Conservation (phyloP, 2,113 vertebrate species). For the Megaleporinus macrocephalus region DNA sequence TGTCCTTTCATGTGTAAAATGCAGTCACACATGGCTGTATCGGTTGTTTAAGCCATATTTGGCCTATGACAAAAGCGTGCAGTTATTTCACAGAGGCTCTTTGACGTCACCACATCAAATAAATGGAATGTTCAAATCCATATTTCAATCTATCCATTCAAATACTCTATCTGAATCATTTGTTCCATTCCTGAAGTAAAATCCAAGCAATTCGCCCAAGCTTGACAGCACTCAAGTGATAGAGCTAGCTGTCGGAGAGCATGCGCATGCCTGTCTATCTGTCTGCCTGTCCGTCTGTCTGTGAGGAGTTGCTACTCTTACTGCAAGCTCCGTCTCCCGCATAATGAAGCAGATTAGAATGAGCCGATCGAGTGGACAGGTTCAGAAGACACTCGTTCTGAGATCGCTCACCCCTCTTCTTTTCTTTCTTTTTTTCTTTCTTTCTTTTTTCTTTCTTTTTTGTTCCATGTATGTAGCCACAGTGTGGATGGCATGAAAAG, state of each 20-base stretch:
- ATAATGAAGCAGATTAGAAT: conserved; percentile 8
- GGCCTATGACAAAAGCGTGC: conserved; percentile 1
- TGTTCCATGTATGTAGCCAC: not conserved
- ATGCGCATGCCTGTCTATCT: not conserved
- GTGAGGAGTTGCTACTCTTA: not conserved
- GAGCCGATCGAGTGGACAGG: not conserved
- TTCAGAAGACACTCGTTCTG: not conserved
- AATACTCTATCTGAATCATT: conserved; percentile 5
- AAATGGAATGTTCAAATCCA: conserved; percentile 22
- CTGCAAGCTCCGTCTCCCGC: not conserved
- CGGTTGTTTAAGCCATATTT: not conserved
- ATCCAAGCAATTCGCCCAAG: conserved; percentile 5
- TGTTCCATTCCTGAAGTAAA: conserved; percentile 25
- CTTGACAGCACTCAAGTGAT: conserved; percentile 1
- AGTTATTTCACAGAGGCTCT: conserved; percentile 24
- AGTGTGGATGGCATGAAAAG: not conserved
- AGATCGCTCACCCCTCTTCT: not conserved
- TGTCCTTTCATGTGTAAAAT: not conserved
- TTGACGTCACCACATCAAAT: conserved; percentile 10
- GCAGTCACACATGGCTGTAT: conserved; percentile 1
- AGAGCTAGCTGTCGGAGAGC: not conserved
- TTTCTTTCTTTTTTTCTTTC: not conserved
- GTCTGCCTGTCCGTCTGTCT: conserved; percentile 7
- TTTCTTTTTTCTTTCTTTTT: not conserved
- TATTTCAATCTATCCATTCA: conserved; percentile 8